Evolutionary conservation across 2,888 invertebrate genomes (phyloP).

Genomic region (Lasioglossum morio): DNA sequence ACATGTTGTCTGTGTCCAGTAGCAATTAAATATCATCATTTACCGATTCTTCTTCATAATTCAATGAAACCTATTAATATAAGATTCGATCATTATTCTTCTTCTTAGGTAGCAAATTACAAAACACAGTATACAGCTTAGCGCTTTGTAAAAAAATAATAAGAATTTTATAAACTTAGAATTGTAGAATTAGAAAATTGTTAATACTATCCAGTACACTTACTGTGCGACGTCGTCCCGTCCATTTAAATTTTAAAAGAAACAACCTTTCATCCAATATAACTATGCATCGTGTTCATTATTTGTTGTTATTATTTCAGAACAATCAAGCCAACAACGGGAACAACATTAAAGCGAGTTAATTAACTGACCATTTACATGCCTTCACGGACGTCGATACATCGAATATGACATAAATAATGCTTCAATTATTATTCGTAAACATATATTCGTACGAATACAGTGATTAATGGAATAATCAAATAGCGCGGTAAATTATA

Average conservation of each 20-base stretch:
- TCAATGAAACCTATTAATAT: neutral
- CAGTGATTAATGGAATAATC: slow-evolving; percentile 73
- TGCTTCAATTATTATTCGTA: slow-evolving; percentile 70
- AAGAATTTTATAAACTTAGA: neutral
- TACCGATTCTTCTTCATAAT: neutral
- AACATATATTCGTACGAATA: slow-evolving; percentile 50
- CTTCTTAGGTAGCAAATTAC: neutral
- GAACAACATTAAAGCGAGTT: slow-evolving; percentile 54
- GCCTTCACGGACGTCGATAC: slow-evolving; percentile 59
- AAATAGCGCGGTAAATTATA: slow-evolving; percentile 70
- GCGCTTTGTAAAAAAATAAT: neutral
- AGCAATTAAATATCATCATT: neutral
- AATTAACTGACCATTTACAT: slow-evolving; percentile 68
- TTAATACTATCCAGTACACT: neutral
- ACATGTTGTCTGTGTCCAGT: neutral
- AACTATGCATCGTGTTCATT: neutral
- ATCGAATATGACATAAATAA: slow-evolving; percentile 71
- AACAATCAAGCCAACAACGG: slow-evolving; percentile 45
- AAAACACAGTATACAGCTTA: neutral
- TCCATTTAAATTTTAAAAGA: neutral
- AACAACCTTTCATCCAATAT: neutral
- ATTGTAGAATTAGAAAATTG: neutral
- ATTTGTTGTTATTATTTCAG: slow-evolving; percentile 15
- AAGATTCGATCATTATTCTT: too few species aligned
- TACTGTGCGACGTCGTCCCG: neutral